These are phyloP conservation scores for Dusona sp. DNA, from an alignment of 2,888 invertebrate species.

Conservation along the genomic window DNA sequence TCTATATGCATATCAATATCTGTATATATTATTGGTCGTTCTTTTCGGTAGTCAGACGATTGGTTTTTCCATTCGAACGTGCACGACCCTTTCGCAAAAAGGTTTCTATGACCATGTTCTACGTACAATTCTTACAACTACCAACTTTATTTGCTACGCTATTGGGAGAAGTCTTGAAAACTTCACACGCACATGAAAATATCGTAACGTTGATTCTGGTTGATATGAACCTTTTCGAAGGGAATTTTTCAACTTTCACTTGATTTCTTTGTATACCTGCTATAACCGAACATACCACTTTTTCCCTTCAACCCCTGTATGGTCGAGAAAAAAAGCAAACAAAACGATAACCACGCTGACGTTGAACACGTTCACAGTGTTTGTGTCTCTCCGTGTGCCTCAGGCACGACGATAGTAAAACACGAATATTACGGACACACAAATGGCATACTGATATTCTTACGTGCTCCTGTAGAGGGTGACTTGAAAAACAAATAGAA, in stretches of 20 bases:
- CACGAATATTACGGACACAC: slow-evolving; percentile 28
- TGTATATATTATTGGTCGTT: not conserved
- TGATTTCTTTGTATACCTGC: slow-evolving; percentile 51
- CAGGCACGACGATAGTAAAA: not conserved
- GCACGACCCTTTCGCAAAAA: slow-evolving; percentile 42
- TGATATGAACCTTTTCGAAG: slow-evolving; percentile 37
- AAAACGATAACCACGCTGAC: not conserved
- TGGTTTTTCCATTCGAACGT: slow-evolving; percentile 65
- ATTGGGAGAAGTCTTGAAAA: slow-evolving; percentile 41
- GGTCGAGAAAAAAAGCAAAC: not conserved
- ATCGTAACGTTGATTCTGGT: slow-evolving; percentile 13
- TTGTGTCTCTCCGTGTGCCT: not conserved
- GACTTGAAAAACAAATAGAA: not conserved
- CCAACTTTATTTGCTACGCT: slow-evolving; percentile 19
- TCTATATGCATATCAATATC: not conserved
- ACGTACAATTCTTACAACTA: not conserved
- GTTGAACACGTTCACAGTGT: not conserved
- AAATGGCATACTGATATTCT: slow-evolving; percentile 10
- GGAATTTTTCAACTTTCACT: slow-evolving; percentile 56
- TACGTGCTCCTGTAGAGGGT: slow-evolving; percentile 10
- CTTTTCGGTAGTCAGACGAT: slow-evolving; percentile 49
- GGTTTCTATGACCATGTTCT: slow-evolving; percentile 48
- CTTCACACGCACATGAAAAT: slow-evolving; percentile 14
- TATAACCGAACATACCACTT: not conserved
- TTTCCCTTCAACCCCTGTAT: not conserved